Percentiles rank a stretch among this genome's conserved stretches.
phyloP scores from a whole-genome alignment of 2,113 vertebrate species.

The Heterotilapia buettikoferi region DNA sequence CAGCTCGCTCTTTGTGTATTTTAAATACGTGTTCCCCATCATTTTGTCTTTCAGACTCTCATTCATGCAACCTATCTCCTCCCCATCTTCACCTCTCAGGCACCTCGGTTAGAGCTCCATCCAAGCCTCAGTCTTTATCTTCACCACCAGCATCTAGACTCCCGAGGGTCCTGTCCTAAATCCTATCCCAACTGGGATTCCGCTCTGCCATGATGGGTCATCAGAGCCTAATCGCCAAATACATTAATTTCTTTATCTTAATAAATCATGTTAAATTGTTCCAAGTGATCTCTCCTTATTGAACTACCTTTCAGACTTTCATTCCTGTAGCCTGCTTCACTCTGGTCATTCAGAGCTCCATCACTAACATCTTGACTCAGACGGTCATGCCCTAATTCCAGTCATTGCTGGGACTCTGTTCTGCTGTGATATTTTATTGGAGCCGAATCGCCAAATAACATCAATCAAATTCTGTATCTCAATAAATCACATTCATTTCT shows the following conservation, averaged over 20 bases:
- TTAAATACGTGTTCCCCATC: fast-evolving
- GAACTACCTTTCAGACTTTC: not conserved
- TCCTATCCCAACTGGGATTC: not conserved
- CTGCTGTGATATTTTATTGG: not conserved
- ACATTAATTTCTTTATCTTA: not conserved
- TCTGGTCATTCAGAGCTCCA: not conserved
- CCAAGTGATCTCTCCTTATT: fast-evolving
- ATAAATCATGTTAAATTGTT: not conserved
- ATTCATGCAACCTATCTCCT: not conserved
- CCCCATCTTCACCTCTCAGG: fast-evolving
- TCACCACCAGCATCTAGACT: not conserved
- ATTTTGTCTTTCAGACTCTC: not conserved
- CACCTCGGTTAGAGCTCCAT: not conserved
- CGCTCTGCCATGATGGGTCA: not conserved
- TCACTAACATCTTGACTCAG: not conserved
- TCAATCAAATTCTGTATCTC: not conserved
- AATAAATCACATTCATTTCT: not conserved
- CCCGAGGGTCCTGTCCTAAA: not conserved
- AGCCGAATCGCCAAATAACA: not conserved
- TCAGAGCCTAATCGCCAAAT: not conserved
- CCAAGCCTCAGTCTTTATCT: not conserved
- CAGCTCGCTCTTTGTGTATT: not conserved
- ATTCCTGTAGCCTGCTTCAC: fast-evolving
- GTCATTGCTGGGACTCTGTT: not conserved
- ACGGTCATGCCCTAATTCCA: not conserved